Evolutionary conservation across 2,113 vertebrate genomes (phyloP), one percentile per base, ranked within the genome.

Genomic region (Nibea albiflora): DNA sequence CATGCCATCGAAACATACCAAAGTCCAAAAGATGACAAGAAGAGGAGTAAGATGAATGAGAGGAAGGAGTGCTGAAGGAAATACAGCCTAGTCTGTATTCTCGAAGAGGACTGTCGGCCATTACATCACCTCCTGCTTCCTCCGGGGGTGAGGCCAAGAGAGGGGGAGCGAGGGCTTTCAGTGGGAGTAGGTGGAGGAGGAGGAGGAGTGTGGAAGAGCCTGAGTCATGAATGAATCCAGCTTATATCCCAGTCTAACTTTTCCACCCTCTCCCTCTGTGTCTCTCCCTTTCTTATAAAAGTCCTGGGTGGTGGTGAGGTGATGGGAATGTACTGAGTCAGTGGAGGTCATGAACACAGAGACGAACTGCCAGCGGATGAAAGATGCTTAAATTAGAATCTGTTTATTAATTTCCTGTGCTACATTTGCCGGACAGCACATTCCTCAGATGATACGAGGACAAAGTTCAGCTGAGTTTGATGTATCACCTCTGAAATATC

Each of bases 61-160:
- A 12, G 16, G 24, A 58, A 26, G 56, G 20, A 72, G 44, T 2
- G 16, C 12, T n/a, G 47, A 53, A 66, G 28, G 28, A 22, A 62
- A 65, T 68, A 2, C 1, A 24, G 46, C 14, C 14, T 17, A 1
- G 16, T 64, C 26, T 63, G n/a, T 26, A 16, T 53, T 39, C n/a
- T 24, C 1, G 0, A 46, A 50, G 26, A 64, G 26, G 28, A 39
- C 31, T 3, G 7, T 62, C 50, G 4, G 11, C 53, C 39, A 57
- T 81, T 72, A 79, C 76, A 58, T 88, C 80, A 80, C 26, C 75
- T 61, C 44, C 39, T 61, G 28, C 24, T 83, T 85, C 49, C 85
- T 65, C 61, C 56, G 63, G 69, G 69, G 39, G 28, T 49, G 66
- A 53, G 70, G 70, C 2, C 19, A 15, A 3, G n/a, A 9, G 24